A percentile compares a stretch with the other conserved stretches of the same genome.
phyloP scores from a whole-genome alignment of 1,140 invertebrate genomes.

The Melipona quadrifasciata region DNA sequence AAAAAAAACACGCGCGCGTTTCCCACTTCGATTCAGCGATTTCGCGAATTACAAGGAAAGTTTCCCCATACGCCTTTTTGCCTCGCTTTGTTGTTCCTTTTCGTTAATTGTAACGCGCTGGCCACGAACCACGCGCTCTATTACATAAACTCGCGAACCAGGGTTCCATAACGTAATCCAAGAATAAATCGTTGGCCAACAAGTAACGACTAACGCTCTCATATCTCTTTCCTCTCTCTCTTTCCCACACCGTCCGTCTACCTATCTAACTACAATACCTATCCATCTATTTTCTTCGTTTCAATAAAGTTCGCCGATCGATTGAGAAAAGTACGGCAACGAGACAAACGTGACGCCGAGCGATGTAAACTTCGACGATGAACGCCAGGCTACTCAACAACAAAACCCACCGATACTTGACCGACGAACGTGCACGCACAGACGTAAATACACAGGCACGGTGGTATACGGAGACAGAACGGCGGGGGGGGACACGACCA shows the following conservation, averaged over 20 bases:
- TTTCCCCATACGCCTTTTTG: neutral
- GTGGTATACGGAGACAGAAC: no score
- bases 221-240: neutral
- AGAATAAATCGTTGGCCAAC: constrained; percentile 62
- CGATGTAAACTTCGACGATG: neutral
- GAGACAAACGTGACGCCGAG: neutral
- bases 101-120: constrained; percentile 15
- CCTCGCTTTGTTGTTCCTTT: constrained; percentile 31
- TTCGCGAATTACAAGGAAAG: neutral
- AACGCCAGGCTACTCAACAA: neutral
- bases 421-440: neutral
- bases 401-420: neutral
- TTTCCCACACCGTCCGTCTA: neutral
- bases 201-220: constrained; percentile 31
- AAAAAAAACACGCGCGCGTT: constrained; percentile 14
- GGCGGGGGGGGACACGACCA: neutral
- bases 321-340: neutral
- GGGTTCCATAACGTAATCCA: constrained; percentile 63
- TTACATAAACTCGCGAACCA: constrained; percentile 62
- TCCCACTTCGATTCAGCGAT: neutral
- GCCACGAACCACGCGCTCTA: constrained; percentile 27
- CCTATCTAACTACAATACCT: neutral
- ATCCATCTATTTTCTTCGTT: constrained; percentile 4
- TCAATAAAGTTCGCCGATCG: neutral
- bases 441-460: neutral